phyloP scores from a whole-genome alignment of 2,113 vertebrate genomes.

The Halichoeres trimaculatus region DNA sequence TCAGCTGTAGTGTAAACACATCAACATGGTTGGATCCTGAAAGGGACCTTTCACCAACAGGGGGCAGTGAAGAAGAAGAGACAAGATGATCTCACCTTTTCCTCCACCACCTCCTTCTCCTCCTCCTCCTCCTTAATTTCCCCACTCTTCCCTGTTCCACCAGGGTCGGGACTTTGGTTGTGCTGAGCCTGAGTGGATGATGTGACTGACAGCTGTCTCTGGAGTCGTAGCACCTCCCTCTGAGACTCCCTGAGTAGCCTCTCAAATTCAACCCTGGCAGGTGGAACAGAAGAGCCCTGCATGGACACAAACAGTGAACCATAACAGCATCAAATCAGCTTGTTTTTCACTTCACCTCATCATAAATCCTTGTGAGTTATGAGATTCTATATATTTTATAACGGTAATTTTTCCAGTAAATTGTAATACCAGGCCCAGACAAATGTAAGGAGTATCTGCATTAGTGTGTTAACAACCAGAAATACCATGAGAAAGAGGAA shows the following conservation, averaged over 20 bases:
- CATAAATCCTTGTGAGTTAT: too few relatives aligned
- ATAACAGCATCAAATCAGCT: not conserved
- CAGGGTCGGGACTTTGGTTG: constrained; percentile 27
- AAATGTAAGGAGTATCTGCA: too few relatives aligned
- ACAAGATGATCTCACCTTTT: constrained; percentile 54
- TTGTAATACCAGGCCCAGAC: too few relatives aligned
- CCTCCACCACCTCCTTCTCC: constrained; percentile 8
- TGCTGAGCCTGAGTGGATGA: constrained; percentile 62
- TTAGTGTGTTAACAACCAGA: too few relatives aligned
- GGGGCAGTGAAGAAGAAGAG: constrained; percentile 24
- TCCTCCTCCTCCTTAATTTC: constrained; percentile 20
- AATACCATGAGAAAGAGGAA: too few relatives aligned
- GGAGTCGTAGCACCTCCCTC: constrained; percentile 93
- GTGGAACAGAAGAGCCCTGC: constrained; percentile 76
- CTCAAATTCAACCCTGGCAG: constrained; percentile 85
- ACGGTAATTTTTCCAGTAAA: too few relatives aligned
- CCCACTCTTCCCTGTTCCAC: constrained; percentile 31
- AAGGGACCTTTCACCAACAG: constrained; percentile 27
- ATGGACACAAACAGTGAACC: constrained; percentile 9
- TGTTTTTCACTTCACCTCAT: too few relatives aligned
- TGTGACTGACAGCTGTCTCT: constrained; percentile 92
- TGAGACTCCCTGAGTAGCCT: constrained; percentile 93
- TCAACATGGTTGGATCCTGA: not conserved
- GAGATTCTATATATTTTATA: too few relatives aligned
- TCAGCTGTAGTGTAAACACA: not conserved